A percentile compares a stretch with the other conserved stretches of the same genome.
Conservation (phyloP, 2,888 invertebrate species). For the Cryptus viduatorius region DNA sequence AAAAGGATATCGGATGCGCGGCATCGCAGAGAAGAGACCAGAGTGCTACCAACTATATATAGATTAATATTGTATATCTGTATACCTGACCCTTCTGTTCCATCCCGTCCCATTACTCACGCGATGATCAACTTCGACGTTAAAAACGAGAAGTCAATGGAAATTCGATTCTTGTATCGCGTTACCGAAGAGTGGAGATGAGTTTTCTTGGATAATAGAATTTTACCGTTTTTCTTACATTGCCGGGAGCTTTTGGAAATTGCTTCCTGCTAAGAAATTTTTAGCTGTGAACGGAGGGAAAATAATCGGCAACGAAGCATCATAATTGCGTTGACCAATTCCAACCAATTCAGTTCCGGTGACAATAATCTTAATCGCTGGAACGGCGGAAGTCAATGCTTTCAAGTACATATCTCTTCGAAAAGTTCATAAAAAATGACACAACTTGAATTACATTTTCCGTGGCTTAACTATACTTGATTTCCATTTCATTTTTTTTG, state of each 20-base stretch:
- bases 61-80: slow-evolving; percentile 2
- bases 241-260: background rate
- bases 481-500: no score
- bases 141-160: slow-evolving; percentile 58
- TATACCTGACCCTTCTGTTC: slow-evolving; percentile 29
- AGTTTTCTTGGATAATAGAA: background rate
- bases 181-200: background rate
- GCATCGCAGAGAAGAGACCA: slow-evolving; percentile 37
- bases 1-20: slow-evolving; percentile 40
- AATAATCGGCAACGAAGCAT: no score
- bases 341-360: no score
- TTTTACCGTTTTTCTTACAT: background rate
- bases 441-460: background rate
- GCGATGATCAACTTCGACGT: slow-evolving; percentile 53
- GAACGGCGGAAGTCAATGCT: no score
- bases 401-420: no score
- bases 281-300: background rate
- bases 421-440: no score
- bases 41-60: background rate
- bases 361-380: no score
- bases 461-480: background rate
- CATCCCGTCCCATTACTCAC: slow-evolving; percentile 63
- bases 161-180: slow-evolving; percentile 32
- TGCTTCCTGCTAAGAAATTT: background rate
- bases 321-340: no score